A percentile compares a stretch with the other conserved stretches of the same genome.
Conservation (phyloP, 92 coral and sea anemone genomes). For the Diadumene lineata region DNA sequence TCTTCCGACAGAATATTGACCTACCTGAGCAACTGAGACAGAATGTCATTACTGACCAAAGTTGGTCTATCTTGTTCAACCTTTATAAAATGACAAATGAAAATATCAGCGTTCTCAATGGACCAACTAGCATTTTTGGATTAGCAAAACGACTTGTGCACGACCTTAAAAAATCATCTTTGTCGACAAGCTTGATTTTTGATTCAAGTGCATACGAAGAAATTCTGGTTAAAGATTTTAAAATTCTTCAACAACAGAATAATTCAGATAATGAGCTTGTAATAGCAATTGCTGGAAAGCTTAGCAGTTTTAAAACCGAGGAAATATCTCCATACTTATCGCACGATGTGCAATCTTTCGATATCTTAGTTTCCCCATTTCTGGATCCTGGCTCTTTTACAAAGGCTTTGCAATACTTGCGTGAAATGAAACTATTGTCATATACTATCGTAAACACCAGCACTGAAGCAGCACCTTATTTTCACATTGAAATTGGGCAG, state of each 20-base stretch:
- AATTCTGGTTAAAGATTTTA: conserved; percentile 9
- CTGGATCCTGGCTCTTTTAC: conserved; percentile 5
- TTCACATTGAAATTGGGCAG: conserved; percentile 42
- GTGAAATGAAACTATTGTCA: conserved; percentile 6
- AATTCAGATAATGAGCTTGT: conserved; percentile 9
- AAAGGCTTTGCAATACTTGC: conserved; percentile 35
- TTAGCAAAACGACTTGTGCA: conserved; percentile 33
- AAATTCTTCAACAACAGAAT: background rate
- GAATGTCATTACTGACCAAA: background rate
- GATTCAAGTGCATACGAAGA: conserved; percentile 5
- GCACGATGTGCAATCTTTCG: conserved; percentile 30
- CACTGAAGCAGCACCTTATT: background rate
- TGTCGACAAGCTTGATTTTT: conserved; percentile 32
- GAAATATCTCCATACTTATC: conserved; percentile 41
- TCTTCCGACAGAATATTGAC: background rate
- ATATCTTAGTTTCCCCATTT: conserved; percentile 4
- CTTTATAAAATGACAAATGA: conserved; percentile 46
- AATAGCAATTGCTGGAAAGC: conserved; percentile 18
- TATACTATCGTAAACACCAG: conserved; percentile 17
- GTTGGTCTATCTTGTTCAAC: conserved; percentile 35
- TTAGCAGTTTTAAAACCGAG: conserved; percentile 22
- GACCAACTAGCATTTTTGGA: conserved; percentile 52
- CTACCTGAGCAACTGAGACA: background rate
- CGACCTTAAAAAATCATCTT: conserved; percentile 13
- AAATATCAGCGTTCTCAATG: conserved; percentile 23